phyloP scores from a whole-genome alignment of 1,140 invertebrate species.

The Dendrolimus kikuchii region DNA sequence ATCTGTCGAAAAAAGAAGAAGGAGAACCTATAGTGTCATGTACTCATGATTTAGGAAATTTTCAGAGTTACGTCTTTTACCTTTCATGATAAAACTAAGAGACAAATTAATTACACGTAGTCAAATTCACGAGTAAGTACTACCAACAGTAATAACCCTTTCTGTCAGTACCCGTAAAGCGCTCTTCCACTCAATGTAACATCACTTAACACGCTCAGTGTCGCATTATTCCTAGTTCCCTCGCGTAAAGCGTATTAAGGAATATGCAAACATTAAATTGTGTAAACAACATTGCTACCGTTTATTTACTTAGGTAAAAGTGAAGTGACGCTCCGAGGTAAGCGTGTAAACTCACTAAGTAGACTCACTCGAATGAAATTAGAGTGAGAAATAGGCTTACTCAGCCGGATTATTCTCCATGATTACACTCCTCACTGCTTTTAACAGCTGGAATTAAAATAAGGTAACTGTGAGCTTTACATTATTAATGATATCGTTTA shows the following conservation, averaged over 20 bases:
- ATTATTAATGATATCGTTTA: conserved; percentile 13
- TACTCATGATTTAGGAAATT: too few species aligned
- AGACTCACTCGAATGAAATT: conserved; percentile 18
- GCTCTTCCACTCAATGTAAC: too few species aligned
- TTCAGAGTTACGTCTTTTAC: too few species aligned
- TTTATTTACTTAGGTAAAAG: conserved; percentile 14
- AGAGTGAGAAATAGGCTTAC: conserved; percentile 18
- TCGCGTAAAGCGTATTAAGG: not conserved
- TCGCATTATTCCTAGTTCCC: too few species aligned
- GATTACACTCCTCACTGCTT: conserved; percentile 14
- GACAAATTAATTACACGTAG: too few species aligned
- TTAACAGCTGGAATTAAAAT: conserved; percentile 16
- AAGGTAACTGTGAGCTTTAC: conserved; percentile 16
- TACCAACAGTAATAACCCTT: too few species aligned
- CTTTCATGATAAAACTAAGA: too few species aligned
- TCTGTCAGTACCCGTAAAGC: too few species aligned
- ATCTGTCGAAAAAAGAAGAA: too few species aligned
- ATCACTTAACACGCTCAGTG: too few species aligned
- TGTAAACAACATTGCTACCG: not conserved
- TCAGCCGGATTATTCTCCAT: conserved; percentile 14
- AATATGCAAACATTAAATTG: not conserved
- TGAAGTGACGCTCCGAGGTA: conserved; percentile 5
- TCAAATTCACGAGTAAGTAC: too few species aligned
- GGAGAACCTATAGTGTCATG: too few species aligned
- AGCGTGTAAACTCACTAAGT: conserved; percentile 8